Base-by-base conservation (phyloP, 2,888 invertebrate genomes). In the Cryptophagus acutangulus region DNA sequence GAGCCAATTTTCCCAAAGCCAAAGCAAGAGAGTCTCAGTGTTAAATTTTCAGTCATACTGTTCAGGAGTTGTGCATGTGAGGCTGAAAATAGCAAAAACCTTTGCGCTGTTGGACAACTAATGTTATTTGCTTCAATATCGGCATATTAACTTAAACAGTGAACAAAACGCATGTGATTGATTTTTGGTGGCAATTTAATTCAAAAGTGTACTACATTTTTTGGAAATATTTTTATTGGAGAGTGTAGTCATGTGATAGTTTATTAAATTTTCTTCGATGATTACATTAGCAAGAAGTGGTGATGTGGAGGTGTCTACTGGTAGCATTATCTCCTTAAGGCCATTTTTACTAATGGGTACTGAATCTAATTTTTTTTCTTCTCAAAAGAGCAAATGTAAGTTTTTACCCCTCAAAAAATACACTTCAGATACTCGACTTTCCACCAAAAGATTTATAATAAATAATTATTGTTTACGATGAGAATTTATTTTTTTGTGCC, bases 1-100 rank as follows among this genome's bases (percentile, higher is more conserved):
- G 31, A 10, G 31, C 31, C 31, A 31, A 31, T 16, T n/a, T n/a
- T n/a, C 13, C 15, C 36, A 41, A 46, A 43, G 38, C 43, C 40
- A 46, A 45, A 45, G 36, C 36, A 41, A 17, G 42, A 43, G 42
- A 41, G n/a, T n/a, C 46, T 58, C 61, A 62, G 62, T 61, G 55
- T 57, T 58, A 59, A 60, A 55, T 58, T 58, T 61, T 62, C 59
- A 58, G 61, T 58, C 57, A 49, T 47, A 50, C 53, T 44, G 55
- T 52, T 49, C 55, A 53, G 43, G n/a, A n/a, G n/a, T n/a, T 40
- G 42, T 48, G 46, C 43, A 48, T 46, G 48, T 44, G 44, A 3
- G 31, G 8, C 62, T 58, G 58, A 62, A 62, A 63, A 62, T 60
- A 62, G 57, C 49, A 43, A 50, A 43, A 44, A 46, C 31, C 35